phyloP scores from a whole-genome alignment of 2,797 vertebrate genomes.

The Trachops cirrhosus region DNA sequence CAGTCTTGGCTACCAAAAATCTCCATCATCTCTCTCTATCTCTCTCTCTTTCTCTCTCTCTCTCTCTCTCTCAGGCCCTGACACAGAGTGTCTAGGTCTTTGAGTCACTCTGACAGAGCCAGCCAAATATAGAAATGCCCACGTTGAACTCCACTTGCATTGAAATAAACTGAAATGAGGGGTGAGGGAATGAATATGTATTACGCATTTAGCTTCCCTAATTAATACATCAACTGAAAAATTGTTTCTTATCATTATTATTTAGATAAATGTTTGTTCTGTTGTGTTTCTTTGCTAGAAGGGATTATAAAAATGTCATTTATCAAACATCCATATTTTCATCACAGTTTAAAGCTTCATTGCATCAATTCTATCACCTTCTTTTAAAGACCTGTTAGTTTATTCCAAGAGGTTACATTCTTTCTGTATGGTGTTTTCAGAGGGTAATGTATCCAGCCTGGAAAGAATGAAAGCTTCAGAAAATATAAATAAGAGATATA shows the following conservation, averaged over 20 bases:
- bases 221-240: neutral
- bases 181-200: neutral
- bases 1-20: neutral
- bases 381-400: neutral
- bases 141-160: neutral
- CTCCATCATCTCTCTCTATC: neutral
- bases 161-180: neutral
- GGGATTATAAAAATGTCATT: conserved; percentile 1
- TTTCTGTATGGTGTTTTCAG: neutral
- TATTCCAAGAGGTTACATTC: neutral
- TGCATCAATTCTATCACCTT: neutral
- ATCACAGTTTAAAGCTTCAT: neutral
- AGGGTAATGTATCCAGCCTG: neutral
- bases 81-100: neutral
- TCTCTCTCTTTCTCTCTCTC: no score
- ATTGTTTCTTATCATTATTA: neutral
- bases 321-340: neutral
- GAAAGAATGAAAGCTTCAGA: neutral
- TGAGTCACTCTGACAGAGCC: neutral
- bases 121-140: neutral
- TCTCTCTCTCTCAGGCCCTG: neutral
- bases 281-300: neutral
- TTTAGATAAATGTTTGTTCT: neutral
- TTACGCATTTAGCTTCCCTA: neutral
- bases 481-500: neutral